Evolutionary conservation across 2,113 vertebrate genomes (phyloP).

Genomic region (Peucedramus taeniatus): DNA sequence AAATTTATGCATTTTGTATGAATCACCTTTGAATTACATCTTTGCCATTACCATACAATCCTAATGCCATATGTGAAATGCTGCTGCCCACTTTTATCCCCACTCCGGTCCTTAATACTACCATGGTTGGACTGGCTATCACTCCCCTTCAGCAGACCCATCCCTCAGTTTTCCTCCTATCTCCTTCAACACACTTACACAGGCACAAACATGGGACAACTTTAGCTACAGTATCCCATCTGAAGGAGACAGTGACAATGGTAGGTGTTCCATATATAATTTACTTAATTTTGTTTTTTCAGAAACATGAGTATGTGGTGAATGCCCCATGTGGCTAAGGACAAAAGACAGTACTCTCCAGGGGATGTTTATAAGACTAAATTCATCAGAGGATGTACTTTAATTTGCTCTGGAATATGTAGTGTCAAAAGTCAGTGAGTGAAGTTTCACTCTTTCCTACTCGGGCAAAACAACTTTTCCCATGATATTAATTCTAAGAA

Average conservation of each 20-base stretch:
- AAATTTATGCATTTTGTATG: conserved; percentile 62
- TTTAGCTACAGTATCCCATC: conserved; percentile 82
- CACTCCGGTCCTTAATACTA: conserved; percentile 51
- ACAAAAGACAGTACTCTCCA: not conserved
- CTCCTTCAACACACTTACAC: conserved; percentile 88
- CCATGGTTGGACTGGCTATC: conserved; percentile 66
- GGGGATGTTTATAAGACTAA: not conserved
- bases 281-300: conserved; percentile 39
- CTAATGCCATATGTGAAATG: conserved; percentile 66
- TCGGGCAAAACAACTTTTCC: not conserved
- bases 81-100: conserved; percentile 56
- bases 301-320: not conserved
- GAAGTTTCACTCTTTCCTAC: not conserved
- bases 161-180: conserved; percentile 86
- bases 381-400: not conserved
- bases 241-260: conserved; percentile 84
- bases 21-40: conserved; percentile 65
- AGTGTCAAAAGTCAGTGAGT: not conserved
- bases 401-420: not conserved
- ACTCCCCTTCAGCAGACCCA: conserved; percentile 77
- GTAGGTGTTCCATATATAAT: conserved; percentile 79
- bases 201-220: conserved; percentile 86
- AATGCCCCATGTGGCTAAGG: not conserved
- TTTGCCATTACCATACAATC: conserved; percentile 64
- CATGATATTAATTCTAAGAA: not conserved